Base-by-base conservation (phyloP, 2,888 invertebrate genomes). In the Busseola fusca region DNA sequence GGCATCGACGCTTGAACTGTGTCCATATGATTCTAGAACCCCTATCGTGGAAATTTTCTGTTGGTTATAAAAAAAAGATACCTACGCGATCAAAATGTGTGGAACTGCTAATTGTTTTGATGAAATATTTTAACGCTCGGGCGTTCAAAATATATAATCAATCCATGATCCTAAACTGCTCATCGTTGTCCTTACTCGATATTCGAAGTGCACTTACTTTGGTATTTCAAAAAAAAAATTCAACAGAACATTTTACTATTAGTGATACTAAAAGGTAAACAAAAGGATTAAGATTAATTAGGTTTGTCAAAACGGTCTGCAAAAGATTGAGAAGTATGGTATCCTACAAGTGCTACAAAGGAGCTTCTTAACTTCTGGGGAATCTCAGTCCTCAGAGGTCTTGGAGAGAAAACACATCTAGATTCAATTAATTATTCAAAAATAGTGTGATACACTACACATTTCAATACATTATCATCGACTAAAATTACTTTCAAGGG, bases 401-500 rank as follows among this genome's bases (percentile, higher is more conserved):
- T 67, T 45, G 16, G 16, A 21, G 25, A 16, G 25, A 48, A 1
- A 27, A 21, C 45, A 21, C 9, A 18, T 9, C 14, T n/a, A n/a
- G 27, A 5, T 12, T 30, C 16, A 50, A 34, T 37, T 37, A 12
- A 50, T n/a, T 25, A 21, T 54, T 54, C 0, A 52, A 27, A 66
- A 16, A 18, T n/a, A 37, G 1, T 52, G 18, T 68, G 1, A 1
- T 68, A 12, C 16, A 54, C 18, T 4, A 25, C 12, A 14, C n/a
- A 57, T 2, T 57, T 25, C 10, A 42, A 42, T 52, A 42, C 18
- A 30, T 40, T 18, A 14, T 25, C 27, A 21, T 21, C 16, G 12
- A 37, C 16, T 60, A 68, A 4, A 5, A 34, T 3, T 1, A 34
- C 14, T 21, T 37, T 77, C 27, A 77, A 70, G 21, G 42, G 6